Conservation (phyloP, 2,113 vertebrate species). For the Kryptolebias marmoratus region DNA sequence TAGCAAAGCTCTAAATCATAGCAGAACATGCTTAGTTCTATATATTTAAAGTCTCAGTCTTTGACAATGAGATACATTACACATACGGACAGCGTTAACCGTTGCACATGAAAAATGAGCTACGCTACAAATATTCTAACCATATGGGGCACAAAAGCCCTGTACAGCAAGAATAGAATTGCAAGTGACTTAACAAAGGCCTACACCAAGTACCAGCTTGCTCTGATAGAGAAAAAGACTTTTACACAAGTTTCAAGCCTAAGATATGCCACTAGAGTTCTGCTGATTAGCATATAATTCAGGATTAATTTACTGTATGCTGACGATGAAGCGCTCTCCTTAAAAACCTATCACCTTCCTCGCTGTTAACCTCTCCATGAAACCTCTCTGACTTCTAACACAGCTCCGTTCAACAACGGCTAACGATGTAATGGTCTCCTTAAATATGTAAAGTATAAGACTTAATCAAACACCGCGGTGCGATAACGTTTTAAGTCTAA, state of each 20-base stretch:
- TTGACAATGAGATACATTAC: not conserved
- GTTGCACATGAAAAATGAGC: constrained; percentile 38
- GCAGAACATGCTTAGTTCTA: not conserved
- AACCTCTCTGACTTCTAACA: constrained; percentile 72
- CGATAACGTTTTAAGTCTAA: constrained; percentile 75
- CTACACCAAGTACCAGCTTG: constrained; percentile 54
- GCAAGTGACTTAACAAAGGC: constrained; percentile 66
- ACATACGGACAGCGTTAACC: constrained; percentile 24
- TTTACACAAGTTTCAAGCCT: constrained; percentile 58
- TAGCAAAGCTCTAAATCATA: not conserved
- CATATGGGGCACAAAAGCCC: constrained; percentile 63
- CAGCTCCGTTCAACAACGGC: constrained; percentile 66
- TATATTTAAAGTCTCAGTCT: not conserved
- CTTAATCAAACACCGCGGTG: constrained; percentile 72
- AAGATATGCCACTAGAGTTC: constrained; percentile 60
- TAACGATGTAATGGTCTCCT: constrained; percentile 79
- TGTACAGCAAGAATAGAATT: constrained; percentile 64
- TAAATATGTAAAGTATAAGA: constrained; percentile 83
- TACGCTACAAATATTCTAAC: constrained; percentile 50
- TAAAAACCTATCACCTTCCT: constrained; percentile 38
- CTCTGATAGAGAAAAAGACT: constrained; percentile 59
- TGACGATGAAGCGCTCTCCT: constrained; percentile 60
- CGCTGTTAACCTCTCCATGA: constrained; percentile 69
- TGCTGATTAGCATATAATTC: constrained; percentile 76
- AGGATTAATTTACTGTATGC: constrained; percentile 74